Conservation (phyloP, 2,888 invertebrate genomes). For the Alloplasta piceator region DNA sequence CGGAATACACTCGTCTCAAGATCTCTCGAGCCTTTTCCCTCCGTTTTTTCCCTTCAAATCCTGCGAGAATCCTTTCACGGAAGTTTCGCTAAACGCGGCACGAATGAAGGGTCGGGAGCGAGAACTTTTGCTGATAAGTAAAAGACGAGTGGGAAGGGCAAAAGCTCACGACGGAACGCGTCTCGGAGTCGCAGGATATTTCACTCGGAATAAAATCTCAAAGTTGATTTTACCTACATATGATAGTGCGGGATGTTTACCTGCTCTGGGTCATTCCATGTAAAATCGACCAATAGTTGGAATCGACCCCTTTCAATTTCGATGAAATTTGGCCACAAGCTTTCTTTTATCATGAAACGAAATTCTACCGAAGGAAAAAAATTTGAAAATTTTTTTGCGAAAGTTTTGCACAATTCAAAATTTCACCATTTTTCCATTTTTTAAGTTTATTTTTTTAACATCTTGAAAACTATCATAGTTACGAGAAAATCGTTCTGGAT, state of each 20-base stretch:
- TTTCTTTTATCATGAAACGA: too few species aligned
- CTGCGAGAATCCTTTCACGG: slow-evolving; percentile 25
- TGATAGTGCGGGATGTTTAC: neutral
- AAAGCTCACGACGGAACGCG: slow-evolving; percentile 3
- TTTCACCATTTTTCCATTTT: too few species aligned
- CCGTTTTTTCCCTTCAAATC: slow-evolving; percentile 26
- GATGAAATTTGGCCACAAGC: too few species aligned
- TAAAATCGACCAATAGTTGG: too few species aligned
- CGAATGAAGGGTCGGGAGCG: neutral
- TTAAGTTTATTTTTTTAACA: too few species aligned
- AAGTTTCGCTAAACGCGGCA: slow-evolving; percentile 2
- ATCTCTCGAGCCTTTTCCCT: neutral
- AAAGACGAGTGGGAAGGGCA: neutral
- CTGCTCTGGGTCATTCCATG: too few species aligned
- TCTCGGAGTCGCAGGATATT: slow-evolving; percentile 4
- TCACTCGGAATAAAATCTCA: slow-evolving; percentile 13
- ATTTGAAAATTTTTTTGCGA: too few species aligned
- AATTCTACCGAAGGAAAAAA: too few species aligned
- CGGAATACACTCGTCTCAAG: neutral
- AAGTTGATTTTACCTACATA: neutral
- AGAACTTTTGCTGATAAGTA: neutral
- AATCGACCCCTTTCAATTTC: too few species aligned
- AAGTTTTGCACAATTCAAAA: too few species aligned
- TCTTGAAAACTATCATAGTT: too few species aligned
- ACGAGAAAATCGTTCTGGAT: too few species aligned